Conservation (phyloP, 2,888 invertebrate genomes). For the Orthonychiurus folsomi region DNA sequence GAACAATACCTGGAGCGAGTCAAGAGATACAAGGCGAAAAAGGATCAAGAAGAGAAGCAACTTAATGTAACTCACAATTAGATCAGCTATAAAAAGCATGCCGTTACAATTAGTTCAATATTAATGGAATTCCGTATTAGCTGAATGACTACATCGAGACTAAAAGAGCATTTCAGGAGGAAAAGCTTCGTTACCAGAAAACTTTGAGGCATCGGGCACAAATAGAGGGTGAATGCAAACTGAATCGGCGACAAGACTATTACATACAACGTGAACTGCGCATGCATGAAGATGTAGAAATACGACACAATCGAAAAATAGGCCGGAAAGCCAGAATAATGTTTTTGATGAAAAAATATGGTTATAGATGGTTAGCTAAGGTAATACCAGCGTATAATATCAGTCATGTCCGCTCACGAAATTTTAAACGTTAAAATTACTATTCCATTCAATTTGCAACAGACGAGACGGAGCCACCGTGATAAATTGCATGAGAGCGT, state of each 20-base stretch:
- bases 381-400: too few relatives aligned
- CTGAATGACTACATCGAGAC: conserved; percentile 11
- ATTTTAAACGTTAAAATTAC: neutral
- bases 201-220: conserved; percentile 12
- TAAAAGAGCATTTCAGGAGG: conserved; percentile 19
- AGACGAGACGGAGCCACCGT: conserved; percentile 8
- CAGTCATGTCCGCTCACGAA: too few relatives aligned
- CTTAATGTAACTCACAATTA: conserved; percentile 19
- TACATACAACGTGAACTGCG: neutral
- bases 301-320: neutral
- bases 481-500: conserved; percentile 6
- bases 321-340: neutral
- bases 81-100: neutral
- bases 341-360: conserved; percentile 21
- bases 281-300: neutral
- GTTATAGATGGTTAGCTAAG: conserved; percentile 11
- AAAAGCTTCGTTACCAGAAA: conserved; percentile 10
- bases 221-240: conserved; percentile 13
- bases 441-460: neutral
- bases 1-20: conserved; percentile 15
- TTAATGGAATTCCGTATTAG: conserved; percentile 7
- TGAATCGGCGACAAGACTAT: neutral
- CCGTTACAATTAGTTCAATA: neutral
- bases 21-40: conserved; percentile 6
- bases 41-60: conserved; percentile 14